These are phyloP conservation scores for Drosophila pandora DNA, from an alignment of 1,140 invertebrate genomes.

Conservation along the genomic window DNA sequence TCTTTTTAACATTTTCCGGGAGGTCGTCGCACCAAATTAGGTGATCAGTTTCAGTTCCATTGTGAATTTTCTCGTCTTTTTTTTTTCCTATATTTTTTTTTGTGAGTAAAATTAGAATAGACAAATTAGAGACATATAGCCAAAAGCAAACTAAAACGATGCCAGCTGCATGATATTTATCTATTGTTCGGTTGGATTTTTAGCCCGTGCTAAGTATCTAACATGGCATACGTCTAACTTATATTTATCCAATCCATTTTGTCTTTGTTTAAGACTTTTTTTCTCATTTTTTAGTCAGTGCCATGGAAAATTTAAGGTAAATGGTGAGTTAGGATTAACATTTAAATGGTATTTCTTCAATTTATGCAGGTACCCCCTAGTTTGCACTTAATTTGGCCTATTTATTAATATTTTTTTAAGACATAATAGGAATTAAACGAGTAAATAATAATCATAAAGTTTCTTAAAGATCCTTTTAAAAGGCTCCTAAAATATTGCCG, in stretches of 20 bases:
- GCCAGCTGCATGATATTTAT: conserved; percentile 70
- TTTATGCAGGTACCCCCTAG: neutral
- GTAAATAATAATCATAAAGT: no score
- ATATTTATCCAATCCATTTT: conserved; percentile 30
- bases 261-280: conserved; percentile 27
- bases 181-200: conserved; percentile 62
- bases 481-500: no score
- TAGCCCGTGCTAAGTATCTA: conserved; percentile 57
- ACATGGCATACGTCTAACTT: conserved; percentile 30
- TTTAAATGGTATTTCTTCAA: neutral
- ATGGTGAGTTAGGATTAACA: neutral
- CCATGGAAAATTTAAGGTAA: neutral
- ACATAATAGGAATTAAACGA: no score
- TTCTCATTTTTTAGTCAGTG: neutral
- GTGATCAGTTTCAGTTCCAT: conserved; percentile 37
- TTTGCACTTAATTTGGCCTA: no score
- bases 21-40: conserved; percentile 44
- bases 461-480: no score
- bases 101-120: conserved; percentile 63
- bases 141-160: conserved; percentile 28
- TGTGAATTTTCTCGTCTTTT: conserved; percentile 14
- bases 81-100: neutral
- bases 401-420: no score
- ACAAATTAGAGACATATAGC: conserved; percentile 63
- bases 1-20: neutral